Base-by-base conservation (phyloP, 92 coral and sea anemone species). In the Zoanthus sansibaricus region DNA sequence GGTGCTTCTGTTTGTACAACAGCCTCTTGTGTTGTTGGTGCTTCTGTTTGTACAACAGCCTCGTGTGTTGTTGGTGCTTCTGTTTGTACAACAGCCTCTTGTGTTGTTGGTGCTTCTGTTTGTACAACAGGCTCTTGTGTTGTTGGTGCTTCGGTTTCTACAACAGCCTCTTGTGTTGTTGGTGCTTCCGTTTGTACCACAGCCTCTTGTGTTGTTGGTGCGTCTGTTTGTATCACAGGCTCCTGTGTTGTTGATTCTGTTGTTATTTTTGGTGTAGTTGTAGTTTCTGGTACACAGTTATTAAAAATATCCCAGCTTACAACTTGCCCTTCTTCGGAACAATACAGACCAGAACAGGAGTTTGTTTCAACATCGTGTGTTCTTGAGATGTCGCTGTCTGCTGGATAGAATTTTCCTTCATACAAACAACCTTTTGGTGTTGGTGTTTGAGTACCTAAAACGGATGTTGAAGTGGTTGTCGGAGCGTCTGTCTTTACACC, bases 341-440 rank as follows among this genome's bases (percentile, higher is more conserved):
- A 75, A 6, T 12, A 7, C 6, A 11, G 49, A 20, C 79, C 79
- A 49, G 9, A 12, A 42, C 79, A 75, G 10, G 79, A 75, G 33
- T 75, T 75, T 13, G 15, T 13, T 49, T 49, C 32, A 11, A 32
- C 30, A 18, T 75, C 79, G 61, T 75, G 79, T 1, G 4, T 1
- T 47, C 79, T 56, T 10, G 79, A 47, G 49, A 75, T 75, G 11
- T 47, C 79, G 48, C 62, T 75, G 33, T 75, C 48, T 16, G 44
- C 45, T 12, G 79, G 79, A 7, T 75, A 75, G 7, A 75, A 5
- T 11, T 75, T 75, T 20, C 79, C 79, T 6, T 75, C 58, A 75
- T 47, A 75, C 7, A 47, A 18, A 30, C 79, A 75, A 21, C 79
- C 79, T 7, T n/a, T 25, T 75, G 42, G 15, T 32, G 7, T 59